Conservation (phyloP, 1,140 invertebrate species). For the Drosophila hydei region DNA sequence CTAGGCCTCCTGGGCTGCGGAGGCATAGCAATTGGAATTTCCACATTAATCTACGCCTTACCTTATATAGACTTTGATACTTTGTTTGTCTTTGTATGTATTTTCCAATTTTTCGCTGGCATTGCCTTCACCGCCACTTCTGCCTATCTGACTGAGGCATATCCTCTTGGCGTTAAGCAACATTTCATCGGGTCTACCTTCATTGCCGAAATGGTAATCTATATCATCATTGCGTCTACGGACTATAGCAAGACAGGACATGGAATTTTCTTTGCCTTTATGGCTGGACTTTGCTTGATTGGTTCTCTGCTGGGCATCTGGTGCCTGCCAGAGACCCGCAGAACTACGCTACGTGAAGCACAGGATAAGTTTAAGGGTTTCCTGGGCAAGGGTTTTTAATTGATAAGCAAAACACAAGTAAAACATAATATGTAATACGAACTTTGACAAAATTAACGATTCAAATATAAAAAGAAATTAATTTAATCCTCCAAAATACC, state of each 20-base stretch:
- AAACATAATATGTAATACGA: no score
- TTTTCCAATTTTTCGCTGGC: slow-evolving; percentile 50
- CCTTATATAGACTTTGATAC: background rate
- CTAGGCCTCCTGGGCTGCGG: slow-evolving; percentile 42
- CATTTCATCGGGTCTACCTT: slow-evolving; percentile 56
- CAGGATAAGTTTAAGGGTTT: slow-evolving; percentile 55
- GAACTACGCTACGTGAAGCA: slow-evolving; percentile 55
- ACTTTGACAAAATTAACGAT: no score
- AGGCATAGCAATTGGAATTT: slow-evolving; percentile 45
- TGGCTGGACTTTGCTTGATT: slow-evolving; percentile 49
- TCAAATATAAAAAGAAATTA: no score
- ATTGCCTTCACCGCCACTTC: slow-evolving; percentile 50
- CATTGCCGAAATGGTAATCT: slow-evolving; percentile 57
- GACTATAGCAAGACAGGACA: background rate
- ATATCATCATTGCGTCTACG: slow-evolving; percentile 38
- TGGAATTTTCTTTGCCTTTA: slow-evolving; percentile 44
- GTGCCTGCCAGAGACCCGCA: slow-evolving; percentile 64
- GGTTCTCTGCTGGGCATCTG: slow-evolving; percentile 38
- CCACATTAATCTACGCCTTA: background rate
- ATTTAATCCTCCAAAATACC: background rate
- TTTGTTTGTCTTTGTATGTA: slow-evolving; percentile 11
- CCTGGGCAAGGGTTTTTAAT: slow-evolving; percentile 32
- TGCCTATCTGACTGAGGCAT: slow-evolving; percentile 55
- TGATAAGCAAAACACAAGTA: no score
- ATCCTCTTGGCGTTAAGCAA: slow-evolving; percentile 61